A percentile compares a stretch with the other conserved stretches of the same genome.
These are phyloP conservation scores for Paguma larvata DNA, from an alignment of 2,797 vertebrate genomes.

Conservation along the genomic window DNA sequence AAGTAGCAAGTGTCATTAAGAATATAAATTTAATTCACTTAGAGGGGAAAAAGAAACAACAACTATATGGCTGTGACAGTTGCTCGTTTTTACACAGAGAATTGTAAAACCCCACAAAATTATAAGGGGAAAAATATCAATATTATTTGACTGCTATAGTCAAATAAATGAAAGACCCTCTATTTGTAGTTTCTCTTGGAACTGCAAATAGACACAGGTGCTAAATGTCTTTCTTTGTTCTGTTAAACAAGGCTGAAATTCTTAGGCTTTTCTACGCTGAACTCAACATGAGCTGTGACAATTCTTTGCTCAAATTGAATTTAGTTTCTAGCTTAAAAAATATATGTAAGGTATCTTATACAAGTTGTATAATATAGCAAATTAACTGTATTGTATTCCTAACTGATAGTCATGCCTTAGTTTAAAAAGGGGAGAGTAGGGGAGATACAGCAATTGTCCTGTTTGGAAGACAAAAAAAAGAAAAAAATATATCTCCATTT, in stretches of 20 bases:
- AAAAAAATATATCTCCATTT: constrained; percentile 58
- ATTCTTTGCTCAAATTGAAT: constrained; percentile 32
- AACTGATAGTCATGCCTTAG: constrained; percentile 20
- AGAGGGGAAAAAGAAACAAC: background rate
- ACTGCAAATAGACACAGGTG: constrained; percentile 36
- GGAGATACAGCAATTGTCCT: background rate
- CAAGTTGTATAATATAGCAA: constrained; percentile 45
- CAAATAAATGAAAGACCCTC: constrained; percentile 41
- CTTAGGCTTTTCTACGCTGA: constrained; percentile 1
- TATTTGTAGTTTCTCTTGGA: constrained; percentile 58
- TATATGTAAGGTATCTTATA: background rate
- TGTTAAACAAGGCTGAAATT: constrained; percentile 52
- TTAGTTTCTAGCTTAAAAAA: constrained; percentile 56
- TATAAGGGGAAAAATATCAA: constrained; percentile 5
- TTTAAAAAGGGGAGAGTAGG: background rate
- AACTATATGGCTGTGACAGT: background rate
- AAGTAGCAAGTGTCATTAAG: constrained; percentile 46
- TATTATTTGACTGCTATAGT: background rate
- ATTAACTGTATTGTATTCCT: constrained; percentile 28
- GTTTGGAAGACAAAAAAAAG: background rate
- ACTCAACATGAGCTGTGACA: background rate
- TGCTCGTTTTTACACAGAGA: background rate
- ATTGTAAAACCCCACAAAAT: background rate
- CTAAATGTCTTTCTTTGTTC: constrained; percentile 41
- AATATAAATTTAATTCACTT: constrained; percentile 59